These are phyloP conservation scores for Halocynthia roretzi DNA, from an alignment of 23 tunicate genomes.

Conservation along the genomic window DNA sequence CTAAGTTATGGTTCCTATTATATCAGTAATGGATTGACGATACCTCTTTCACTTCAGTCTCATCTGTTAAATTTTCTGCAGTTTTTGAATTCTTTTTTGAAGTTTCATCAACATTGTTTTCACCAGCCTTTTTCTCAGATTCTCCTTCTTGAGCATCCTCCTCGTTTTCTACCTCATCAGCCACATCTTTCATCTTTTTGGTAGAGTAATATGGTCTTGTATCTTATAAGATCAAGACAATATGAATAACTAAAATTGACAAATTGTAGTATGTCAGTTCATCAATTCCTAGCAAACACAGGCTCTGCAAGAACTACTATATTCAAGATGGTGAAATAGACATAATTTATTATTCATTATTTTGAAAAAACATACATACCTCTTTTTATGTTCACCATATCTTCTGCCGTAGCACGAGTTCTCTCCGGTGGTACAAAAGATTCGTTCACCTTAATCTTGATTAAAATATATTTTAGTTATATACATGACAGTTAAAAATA, in stretches of 20 bases:
- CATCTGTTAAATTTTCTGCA: no score
- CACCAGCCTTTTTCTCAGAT: slow-evolving; percentile 1
- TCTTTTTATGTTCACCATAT: not conserved
- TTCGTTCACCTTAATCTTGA: slow-evolving; percentile 15
- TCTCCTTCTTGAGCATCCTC: not conserved
- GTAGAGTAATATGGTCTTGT: not conserved
- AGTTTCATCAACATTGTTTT: not conserved
- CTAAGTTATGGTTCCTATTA: no score
- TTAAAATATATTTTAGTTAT: not conserved
- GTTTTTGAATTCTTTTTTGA: no score
- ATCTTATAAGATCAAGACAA: not conserved
- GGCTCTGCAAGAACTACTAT: no score
- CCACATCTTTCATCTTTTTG: not conserved
- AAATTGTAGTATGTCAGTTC: not conserved
- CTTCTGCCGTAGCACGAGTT: slow-evolving; percentile 16
- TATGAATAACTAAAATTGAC: not conserved
- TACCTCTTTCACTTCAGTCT: no score
- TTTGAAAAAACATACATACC: no score
- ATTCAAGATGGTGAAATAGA: no score
- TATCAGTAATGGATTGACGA: no score
- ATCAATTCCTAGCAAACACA: no score
- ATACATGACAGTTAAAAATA: no score
- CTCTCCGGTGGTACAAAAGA: slow-evolving; percentile 19
- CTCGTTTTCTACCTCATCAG: not conserved
- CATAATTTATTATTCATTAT: no score